Evolutionary conservation across 2,888 invertebrate genomes (phyloP), one percentile per base, ranked within the genome.

Genomic region (Coleophora deauratella): DNA sequence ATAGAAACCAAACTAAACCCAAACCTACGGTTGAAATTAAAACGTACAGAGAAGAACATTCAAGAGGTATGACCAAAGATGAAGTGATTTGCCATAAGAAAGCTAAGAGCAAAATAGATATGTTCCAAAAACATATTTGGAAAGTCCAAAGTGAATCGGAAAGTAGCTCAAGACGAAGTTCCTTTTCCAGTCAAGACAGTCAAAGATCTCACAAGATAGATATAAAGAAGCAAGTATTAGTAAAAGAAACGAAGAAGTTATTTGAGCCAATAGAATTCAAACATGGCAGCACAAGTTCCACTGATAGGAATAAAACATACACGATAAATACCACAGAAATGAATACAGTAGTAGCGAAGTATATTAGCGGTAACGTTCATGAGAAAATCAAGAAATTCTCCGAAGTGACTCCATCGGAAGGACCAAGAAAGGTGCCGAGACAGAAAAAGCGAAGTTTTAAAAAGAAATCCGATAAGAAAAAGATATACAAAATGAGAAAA

Each of bases 371-470:
- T 0, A 84, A 77, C 47, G 86, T 86, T 0, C 69, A 75, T 31
- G 82, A 85, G n/a, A 86, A 79, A 60, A 78, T 86, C 9, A 77
- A 72, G 47, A 78, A 72, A 48, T 86, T 86, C 45, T 73, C 79
- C 0, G 78, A 68, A 44, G 60, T 59, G 0, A 57, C 62, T 2
- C 69, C 71, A 45, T 46, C 55, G 0, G 68, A 68, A 44, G 60
- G 59, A 9, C 76, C 78, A 1, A 54, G 57, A 3, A 72, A 64
- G 59, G 48, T 69, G 9, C 73, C 78, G 1, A 66, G 75, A 43
- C 71, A 67, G 45, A 64, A 73, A 50, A 66, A 75, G 43, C 55
- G 62, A n/a, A 80, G 74, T 47, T 70, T 78, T 27, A 80, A 72
- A 44, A 73, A 62, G 43, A 67, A 65, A 55, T 69, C 74, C 0